Percentiles rank a stretch among this genome's conserved stretches.
These are phyloP conservation scores for Euschistus heros DNA, from an alignment of 1,140 invertebrate species.

Conservation along the genomic window DNA sequence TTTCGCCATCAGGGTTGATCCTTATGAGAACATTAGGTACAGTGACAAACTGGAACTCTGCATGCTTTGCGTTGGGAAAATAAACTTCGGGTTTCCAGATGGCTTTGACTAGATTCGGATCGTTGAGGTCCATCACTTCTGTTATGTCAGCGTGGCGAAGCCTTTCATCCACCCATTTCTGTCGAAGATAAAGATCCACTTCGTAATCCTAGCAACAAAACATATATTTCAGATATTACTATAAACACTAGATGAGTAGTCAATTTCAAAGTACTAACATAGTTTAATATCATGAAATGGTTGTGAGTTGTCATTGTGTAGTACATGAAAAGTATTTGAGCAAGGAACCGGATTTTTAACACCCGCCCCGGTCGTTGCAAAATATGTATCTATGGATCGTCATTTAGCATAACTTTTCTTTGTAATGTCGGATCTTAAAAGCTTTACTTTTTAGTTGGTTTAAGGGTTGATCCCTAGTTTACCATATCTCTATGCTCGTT, in stretches of 20 bases:
- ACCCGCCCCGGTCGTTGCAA: no score
- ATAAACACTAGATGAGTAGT: not conserved
- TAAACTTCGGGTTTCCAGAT: slow-evolving; percentile 61
- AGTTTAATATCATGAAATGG: not conserved
- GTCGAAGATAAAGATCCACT: slow-evolving; percentile 46
- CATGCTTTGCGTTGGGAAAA: slow-evolving; percentile 57
- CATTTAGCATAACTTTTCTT: no score
- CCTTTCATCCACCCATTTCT: slow-evolving; percentile 45
- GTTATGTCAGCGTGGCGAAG: slow-evolving; percentile 41
- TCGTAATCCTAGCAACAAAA: slow-evolving; percentile 43
- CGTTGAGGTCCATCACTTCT: slow-evolving; percentile 44
- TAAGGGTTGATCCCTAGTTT: no score
- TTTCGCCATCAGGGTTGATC: slow-evolving; percentile 47
- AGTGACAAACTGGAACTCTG: slow-evolving; percentile 52
- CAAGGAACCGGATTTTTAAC: no score
- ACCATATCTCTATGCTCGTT: no score
- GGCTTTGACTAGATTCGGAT: slow-evolving; percentile 44
- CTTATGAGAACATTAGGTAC: slow-evolving; percentile 57
- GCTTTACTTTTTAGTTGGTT: no score
- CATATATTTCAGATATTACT: slow-evolving; percentile 6
- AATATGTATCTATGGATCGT: no score
- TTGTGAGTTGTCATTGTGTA: no score
- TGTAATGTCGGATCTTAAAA: no score
- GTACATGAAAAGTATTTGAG: no score
- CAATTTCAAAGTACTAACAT: no score